Conservation (phyloP, 1,140 invertebrate species). For the Macrosteles quadrilineatus region DNA sequence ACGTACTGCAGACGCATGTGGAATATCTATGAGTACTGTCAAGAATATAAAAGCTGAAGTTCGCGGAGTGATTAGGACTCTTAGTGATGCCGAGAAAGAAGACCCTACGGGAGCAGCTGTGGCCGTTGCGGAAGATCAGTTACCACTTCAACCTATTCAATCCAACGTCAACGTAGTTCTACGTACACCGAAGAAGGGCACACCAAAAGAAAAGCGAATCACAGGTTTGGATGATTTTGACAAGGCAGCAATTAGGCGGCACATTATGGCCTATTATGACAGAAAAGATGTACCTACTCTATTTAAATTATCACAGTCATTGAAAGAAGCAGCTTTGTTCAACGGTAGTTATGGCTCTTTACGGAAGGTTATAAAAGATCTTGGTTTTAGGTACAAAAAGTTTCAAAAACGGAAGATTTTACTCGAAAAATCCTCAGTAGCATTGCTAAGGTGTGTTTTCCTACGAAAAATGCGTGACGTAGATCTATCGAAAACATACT, state of each 20-base stretch:
- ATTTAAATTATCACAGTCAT: background rate
- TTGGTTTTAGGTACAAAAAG: slow-evolving; percentile 2
- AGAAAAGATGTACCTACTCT: slow-evolving; percentile 7
- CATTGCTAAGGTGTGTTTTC: slow-evolving; percentile 16
- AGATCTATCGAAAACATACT: too few relatives aligned
- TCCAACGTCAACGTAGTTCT: background rate
- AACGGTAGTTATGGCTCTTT: slow-evolving; percentile 5
- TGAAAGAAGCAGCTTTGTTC: background rate
- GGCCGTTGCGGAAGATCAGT: background rate
- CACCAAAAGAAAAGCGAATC: too few relatives aligned
- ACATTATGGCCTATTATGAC: background rate
- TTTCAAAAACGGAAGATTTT: too few relatives aligned
- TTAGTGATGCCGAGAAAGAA: background rate
- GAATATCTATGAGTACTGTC: background rate
- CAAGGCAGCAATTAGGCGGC: background rate
- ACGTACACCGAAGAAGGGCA: too few relatives aligned
- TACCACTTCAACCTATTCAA: background rate
- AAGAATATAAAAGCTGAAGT: background rate
- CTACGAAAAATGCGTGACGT: background rate
- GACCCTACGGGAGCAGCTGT: background rate
- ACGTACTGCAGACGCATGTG: background rate
- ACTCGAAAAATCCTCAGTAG: too few relatives aligned
- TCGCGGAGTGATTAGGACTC: background rate
- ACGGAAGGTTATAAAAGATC: background rate
- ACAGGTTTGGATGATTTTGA: background rate